phyloP scores from a whole-genome alignment of 2,888 invertebrate genomes.

The Pristionchus mayeri region DNA sequence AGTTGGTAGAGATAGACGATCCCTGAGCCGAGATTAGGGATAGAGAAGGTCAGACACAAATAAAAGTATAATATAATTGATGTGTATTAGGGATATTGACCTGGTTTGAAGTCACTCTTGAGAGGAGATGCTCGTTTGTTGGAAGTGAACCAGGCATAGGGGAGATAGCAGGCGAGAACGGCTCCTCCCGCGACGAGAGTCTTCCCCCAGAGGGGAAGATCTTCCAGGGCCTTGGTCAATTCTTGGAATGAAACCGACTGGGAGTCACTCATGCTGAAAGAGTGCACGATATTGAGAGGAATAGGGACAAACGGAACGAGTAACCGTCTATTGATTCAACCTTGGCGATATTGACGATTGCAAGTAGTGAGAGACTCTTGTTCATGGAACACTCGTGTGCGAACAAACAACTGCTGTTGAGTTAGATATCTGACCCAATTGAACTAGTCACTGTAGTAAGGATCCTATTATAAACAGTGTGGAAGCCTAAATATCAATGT shows the following conservation, averaged over 20 bases:
- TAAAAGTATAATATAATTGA: too few species aligned
- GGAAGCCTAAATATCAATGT: background rate
- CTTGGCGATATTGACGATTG: constrained; percentile 33
- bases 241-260: constrained; percentile 13
- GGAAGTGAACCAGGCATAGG: constrained; percentile 57
- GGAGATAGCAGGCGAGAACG: constrained; percentile 60
- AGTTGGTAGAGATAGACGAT: constrained; percentile 94
- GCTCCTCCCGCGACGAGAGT: constrained; percentile 64
- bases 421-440: constrained; percentile 33
- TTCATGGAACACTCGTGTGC: constrained; percentile 6
- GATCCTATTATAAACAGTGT: constrained; percentile 18
- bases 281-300: background rate
- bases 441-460: background rate
- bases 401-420: constrained; percentile 40
- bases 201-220: constrained; percentile 65
- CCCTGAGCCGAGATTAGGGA: constrained; percentile 81
- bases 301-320: background rate
- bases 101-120: constrained; percentile 60
- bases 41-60: background rate
- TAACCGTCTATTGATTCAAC: background rate
- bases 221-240: constrained; percentile 52
- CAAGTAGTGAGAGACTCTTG: constrained; percentile 24
- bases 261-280: constrained; percentile 37
- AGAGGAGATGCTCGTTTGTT: constrained; percentile 57
- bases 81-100: too few species aligned